Conservation (phyloP, 2,888 invertebrate species). For the Nephrotoma appendiculata region DNA sequence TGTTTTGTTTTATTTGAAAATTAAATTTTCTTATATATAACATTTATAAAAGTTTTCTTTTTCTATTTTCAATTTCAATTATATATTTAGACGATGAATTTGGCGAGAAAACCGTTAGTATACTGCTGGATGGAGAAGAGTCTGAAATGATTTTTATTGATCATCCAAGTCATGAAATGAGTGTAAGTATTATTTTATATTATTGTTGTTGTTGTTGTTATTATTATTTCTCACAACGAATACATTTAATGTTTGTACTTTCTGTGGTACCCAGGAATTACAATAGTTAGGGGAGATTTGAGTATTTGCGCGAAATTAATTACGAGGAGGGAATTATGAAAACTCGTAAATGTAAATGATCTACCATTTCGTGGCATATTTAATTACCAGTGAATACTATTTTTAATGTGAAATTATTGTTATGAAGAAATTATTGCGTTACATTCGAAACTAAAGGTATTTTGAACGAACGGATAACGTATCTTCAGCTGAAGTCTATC, state of each 20-base stretch:
- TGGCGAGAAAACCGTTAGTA: conserved; percentile 80
- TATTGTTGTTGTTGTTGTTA: neutral
- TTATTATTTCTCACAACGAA: neutral
- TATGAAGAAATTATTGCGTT: too few species aligned
- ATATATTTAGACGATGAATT: conserved; percentile 73
- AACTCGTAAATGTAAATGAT: neutral
- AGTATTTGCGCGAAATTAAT: neutral
- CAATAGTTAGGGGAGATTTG: neutral
- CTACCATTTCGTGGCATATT: neutral
- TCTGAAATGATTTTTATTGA: conserved; percentile 84
- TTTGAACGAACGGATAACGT: too few species aligned
- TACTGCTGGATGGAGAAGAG: conserved; percentile 77
- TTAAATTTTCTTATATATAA: neutral
- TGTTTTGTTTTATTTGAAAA: neutral
- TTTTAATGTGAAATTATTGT: neutral
- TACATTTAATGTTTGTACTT: too few species aligned
- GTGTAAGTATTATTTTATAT: conserved; percentile 44
- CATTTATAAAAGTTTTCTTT: conserved; percentile 18
- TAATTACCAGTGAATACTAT: neutral
- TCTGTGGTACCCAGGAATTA: neutral
- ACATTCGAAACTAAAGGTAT: too few species aligned
- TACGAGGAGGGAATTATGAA: neutral
- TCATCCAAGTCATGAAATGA: conserved; percentile 79
- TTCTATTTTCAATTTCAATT: neutral
- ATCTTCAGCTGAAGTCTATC: too few species aligned